A percentile compares a stretch with the other conserved stretches of the same genome.
Evolutionary conservation across 2,888 invertebrate genomes (phyloP).

Genomic region (Tortrix viridana): DNA sequence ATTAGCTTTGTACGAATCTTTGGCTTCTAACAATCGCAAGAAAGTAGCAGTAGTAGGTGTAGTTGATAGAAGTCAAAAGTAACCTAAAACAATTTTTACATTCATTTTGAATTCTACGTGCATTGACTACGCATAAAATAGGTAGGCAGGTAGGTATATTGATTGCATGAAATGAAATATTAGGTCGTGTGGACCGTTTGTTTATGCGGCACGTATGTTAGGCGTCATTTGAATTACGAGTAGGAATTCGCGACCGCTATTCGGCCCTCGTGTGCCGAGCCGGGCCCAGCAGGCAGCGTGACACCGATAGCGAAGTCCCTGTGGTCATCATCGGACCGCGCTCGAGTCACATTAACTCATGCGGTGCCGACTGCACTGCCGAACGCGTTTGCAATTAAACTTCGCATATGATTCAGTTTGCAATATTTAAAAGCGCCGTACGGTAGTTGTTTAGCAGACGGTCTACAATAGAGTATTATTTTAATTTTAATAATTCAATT

Average conservation of each 20-base stretch:
- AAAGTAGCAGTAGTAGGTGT: neutral
- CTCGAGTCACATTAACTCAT: conserved; percentile 59
- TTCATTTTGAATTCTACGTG: conserved; percentile 49
- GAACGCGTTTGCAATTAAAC: conserved; percentile 67
- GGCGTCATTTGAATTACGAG: conserved; percentile 78
- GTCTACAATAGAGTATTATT: neutral
- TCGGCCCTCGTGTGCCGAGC: conserved; percentile 66
- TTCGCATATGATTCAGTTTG: conserved; percentile 73
- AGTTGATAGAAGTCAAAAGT: neutral
- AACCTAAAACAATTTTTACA: conserved; percentile 21
- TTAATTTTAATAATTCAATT: conserved; percentile 13
- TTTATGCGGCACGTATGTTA: conserved; percentile 70
- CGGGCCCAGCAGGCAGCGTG: conserved; percentile 66
- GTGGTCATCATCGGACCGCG: conserved; percentile 56
- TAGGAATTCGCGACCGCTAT: conserved; percentile 83
- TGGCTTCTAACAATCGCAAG: neutral
- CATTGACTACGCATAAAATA: conserved; percentile 47
- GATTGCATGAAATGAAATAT: conserved; percentile 70
- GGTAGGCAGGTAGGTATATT: conserved; percentile 52
- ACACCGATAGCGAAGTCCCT: conserved; percentile 75
- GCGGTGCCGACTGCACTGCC: conserved; percentile 65
- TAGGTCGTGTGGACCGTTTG: conserved; percentile 77
- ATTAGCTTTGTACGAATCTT: neutral
- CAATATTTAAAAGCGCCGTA: conserved; percentile 66
- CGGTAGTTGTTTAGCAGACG: conserved; percentile 63